Base-by-base conservation (phyloP, 2,797 vertebrate genomes). In the Lepidocolaptes lacrymiger region DNA sequence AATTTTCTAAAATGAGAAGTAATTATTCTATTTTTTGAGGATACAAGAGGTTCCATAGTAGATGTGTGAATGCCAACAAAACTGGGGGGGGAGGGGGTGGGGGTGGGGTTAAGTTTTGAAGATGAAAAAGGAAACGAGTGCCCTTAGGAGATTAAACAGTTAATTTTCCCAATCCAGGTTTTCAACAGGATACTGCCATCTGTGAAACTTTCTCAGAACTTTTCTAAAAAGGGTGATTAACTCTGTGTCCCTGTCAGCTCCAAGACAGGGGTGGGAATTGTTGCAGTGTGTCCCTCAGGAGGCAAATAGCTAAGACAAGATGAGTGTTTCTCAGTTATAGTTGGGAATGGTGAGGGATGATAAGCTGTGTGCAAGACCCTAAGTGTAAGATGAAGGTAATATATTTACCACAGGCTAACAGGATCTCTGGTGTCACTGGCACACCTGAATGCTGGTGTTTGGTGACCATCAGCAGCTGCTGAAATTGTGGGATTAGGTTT, bases 121-220 rank as follows among this genome's bases (percentile, higher is more conserved):
- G 21, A 39, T 26, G 22, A 46, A 37, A 78, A 44, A 75, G 6
- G 27, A 54, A 67, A 28, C 14, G 27, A 75, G 28, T 69, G 46
- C 5, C 24, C 72, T 51, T 24, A 48, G 75, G 34, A 80, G 22
- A 74, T 51, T 71, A 46, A 75, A 23, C 37, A 67, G 32, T 46
- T 79, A 13, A 41, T 77, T 80, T 86, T 62, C 68, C 22, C 20
- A 46, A 7, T 67, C 3, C 28, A 19, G 9, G 51, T 89, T 85
- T 83, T 81, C 27, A 7, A 14, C 46, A 68, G 54, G 54, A 30
- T 49, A 19, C 14, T 81, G 46, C 54, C 36, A 37, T 88, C 62
- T 78, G 13, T 61, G 69, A 86, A 78, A 24, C 91, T 95, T 94
- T 94, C 69, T 92, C 55, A 71, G 87, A 82, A 85, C 18, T 76